These are phyloP conservation scores for Epistrophe eligans DNA, from an alignment of 2,888 invertebrate genomes.

Conservation along the genomic window DNA sequence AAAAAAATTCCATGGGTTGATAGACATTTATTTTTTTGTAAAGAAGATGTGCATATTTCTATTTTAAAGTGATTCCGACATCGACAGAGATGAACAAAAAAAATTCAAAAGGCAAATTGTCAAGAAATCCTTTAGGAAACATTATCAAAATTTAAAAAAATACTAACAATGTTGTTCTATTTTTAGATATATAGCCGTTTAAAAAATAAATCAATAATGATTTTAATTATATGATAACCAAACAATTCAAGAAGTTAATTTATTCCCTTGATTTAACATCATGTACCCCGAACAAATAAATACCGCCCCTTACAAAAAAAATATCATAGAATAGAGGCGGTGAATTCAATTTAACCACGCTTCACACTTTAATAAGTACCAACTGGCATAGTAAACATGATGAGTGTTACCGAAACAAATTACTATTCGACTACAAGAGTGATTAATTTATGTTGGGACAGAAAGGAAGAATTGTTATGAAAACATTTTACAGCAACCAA, in stretches of 20 bases:
- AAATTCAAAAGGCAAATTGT: neutral
- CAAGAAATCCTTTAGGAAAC: neutral
- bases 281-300: neutral
- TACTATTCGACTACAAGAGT: slow-evolving; percentile 36
- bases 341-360: neutral
- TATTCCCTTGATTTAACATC: neutral
- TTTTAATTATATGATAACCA: too few relatives aligned
- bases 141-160: neutral
- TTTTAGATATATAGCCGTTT: too few relatives aligned
- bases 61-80: too few relatives aligned
- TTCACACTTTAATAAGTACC: slow-evolving; percentile 30
- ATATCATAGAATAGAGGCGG: neutral
- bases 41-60: too few relatives aligned
- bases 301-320: neutral
- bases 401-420: slow-evolving; percentile 57
- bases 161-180: too few relatives aligned
- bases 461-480: neutral
- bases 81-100: too few relatives aligned
- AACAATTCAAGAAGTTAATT: neutral
- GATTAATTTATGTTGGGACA: slow-evolving; percentile 45
- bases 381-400: slow-evolving; percentile 12
- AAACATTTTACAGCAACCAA: neutral
- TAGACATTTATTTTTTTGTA: too few relatives aligned
- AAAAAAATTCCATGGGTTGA: neutral
- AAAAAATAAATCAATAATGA: neutral